Conservation (phyloP, 2,797 vertebrate species). For the Eulemur albifrons region DNA sequence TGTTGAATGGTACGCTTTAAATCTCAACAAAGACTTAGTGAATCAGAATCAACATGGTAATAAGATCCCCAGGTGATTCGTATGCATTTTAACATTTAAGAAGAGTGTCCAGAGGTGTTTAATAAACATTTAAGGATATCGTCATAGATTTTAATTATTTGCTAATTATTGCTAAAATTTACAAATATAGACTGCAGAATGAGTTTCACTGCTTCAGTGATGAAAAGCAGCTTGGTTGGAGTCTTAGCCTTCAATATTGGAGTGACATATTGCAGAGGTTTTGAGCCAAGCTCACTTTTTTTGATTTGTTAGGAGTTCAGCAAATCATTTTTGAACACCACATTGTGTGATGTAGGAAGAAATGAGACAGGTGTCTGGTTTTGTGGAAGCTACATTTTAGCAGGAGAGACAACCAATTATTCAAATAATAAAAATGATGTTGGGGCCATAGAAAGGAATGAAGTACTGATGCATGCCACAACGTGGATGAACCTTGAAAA, state of each 20-base stretch:
- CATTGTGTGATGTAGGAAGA: neutral
- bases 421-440: neutral
- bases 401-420: neutral
- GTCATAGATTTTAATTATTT: slow-evolving; percentile 10
- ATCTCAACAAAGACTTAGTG: no score
- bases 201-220: neutral
- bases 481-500: neutral
- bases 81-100: neutral
- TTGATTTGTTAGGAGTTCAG: neutral
- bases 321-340: neutral
- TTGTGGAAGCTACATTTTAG: neutral
- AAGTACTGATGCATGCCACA: neutral
- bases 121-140: neutral
- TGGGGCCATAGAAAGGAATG: neutral
- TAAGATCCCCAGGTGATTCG: neutral
- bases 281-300: neutral
- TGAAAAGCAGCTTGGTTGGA: neutral
- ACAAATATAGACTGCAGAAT: neutral
- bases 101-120: neutral
- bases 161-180: neutral
- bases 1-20: no score
- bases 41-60: neutral
- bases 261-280: neutral
- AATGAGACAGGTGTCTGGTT: neutral
- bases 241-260: neutral